Conservation (phyloP, 2,888 invertebrate genomes). For the Dasysyrphus tricinctus region DNA sequence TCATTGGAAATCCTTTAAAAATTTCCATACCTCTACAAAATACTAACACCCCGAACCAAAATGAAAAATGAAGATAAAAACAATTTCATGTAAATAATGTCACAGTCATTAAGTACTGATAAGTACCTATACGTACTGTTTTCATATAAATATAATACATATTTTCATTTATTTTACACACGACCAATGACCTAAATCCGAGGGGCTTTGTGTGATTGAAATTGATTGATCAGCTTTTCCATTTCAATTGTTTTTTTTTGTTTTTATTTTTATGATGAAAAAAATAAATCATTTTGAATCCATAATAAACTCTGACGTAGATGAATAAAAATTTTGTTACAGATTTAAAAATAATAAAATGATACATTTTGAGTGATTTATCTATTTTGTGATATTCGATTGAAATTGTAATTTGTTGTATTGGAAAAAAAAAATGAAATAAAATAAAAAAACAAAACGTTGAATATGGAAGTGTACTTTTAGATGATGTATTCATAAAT, state of each 20-base stretch:
- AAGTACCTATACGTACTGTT: not conserved
- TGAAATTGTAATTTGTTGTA: not conserved
- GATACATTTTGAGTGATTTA: constrained; percentile 11
- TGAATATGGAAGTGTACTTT: not conserved
- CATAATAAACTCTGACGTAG: constrained; percentile 9
- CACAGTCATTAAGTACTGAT: constrained; percentile 11
- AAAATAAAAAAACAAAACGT: not conserved
- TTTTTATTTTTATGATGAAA: not conserved
- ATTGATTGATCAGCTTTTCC: constrained; percentile 14
- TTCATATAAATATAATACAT: not conserved
- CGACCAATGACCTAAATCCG: not conserved
- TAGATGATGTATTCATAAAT: no score
- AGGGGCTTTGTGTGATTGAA: not conserved
- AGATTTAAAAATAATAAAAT: constrained; percentile 9
- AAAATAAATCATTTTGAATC: constrained; percentile 11
- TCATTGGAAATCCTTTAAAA: not conserved
- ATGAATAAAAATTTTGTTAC: constrained; percentile 8
- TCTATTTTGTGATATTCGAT: not conserved
- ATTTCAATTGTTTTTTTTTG: constrained; percentile 14
- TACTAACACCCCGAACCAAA: not conserved
- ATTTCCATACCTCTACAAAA: no score
- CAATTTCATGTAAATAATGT: constrained; percentile 6
- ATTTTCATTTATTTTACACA: not conserved
- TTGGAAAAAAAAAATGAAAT: not conserved
- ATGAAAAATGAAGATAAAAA: not conserved